These are phyloP conservation scores for Capitella teleta DNA, from an alignment of 1,140 invertebrate genomes.

Conservation along the genomic window DNA sequence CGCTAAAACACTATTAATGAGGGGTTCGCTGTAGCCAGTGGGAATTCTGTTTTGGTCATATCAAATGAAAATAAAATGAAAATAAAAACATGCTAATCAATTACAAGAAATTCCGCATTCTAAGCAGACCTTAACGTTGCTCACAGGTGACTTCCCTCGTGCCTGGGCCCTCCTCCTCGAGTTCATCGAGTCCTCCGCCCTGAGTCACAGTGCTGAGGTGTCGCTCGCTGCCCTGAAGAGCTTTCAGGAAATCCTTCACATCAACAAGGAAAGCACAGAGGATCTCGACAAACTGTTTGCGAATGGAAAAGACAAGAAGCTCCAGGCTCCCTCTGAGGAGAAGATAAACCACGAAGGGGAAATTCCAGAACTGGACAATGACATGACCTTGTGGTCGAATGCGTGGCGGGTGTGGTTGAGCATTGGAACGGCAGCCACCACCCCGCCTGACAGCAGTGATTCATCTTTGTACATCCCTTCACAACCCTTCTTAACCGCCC, in stretches of 20 bases:
- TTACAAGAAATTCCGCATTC: too few relatives aligned
- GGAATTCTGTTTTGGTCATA: too few relatives aligned
- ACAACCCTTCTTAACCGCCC: constrained; percentile 79
- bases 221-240: constrained; percentile 87
- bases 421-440: constrained; percentile 67
- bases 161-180: constrained; percentile 86
- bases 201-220: constrained; percentile 87
- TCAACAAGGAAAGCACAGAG: constrained; percentile 7
- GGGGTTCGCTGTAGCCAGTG: too few relatives aligned
- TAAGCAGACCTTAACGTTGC: too few relatives aligned
- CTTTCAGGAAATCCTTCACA: constrained; percentile 76
- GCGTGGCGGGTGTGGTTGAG: constrained; percentile 77
- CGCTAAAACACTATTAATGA: too few relatives aligned
- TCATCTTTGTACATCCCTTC: constrained; percentile 69
- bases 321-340: neutral
- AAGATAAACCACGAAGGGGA: neutral
- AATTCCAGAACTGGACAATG: constrained; percentile 12
- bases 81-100: too few relatives aligned
- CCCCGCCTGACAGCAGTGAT: constrained; percentile 46
- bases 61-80: too few relatives aligned
- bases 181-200: constrained; percentile 82
- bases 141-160: constrained; percentile 66
- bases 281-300: constrained; percentile 1
- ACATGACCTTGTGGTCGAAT: constrained; percentile 54
- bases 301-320: neutral